Evolutionary conservation across 2,888 invertebrate genomes (phyloP).

Genomic region (Drepanosiphum platanoidis): DNA sequence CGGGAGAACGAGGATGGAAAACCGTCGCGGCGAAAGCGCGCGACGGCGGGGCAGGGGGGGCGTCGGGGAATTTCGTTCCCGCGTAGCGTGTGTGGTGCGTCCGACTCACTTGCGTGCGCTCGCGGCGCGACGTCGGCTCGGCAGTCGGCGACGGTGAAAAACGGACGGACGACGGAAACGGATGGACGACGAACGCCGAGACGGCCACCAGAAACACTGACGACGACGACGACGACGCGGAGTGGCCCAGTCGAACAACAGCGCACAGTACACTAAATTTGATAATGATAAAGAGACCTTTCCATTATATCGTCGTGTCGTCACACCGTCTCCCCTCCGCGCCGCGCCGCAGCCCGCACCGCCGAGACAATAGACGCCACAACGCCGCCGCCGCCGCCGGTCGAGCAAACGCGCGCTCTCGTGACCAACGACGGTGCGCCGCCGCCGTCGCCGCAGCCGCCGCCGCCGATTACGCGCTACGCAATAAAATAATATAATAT

Average conservation of each 20-base stretch:
- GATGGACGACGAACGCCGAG: neutral
- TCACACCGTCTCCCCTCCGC: neutral
- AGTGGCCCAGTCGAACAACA: slow-evolving; percentile 18
- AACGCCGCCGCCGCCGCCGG: neutral
- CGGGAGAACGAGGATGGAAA: neutral
- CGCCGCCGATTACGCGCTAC: too few species aligned
- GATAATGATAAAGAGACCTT: slow-evolving; percentile 39
- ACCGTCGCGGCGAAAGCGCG: neutral
- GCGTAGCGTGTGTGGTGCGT: too few species aligned
- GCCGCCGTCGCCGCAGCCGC: neutral
- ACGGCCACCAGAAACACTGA: neutral
- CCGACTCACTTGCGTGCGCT: too few species aligned
- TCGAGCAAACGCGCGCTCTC: neutral
- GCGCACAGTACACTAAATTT: slow-evolving; percentile 30
- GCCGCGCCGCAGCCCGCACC: neutral
- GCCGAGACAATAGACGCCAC: neutral
- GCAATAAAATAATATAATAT: too few species aligned
- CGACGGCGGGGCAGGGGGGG: neutral
- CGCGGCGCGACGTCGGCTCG: neutral
- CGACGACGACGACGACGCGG: neutral
- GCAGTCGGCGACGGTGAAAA: neutral
- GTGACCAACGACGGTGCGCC: neutral
- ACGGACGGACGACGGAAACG: too few species aligned
- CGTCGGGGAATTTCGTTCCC: neutral
- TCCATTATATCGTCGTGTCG: neutral